Base-by-base conservation (phyloP, 2,113 vertebrate species). In the Pseudorasbora parva region DNA sequence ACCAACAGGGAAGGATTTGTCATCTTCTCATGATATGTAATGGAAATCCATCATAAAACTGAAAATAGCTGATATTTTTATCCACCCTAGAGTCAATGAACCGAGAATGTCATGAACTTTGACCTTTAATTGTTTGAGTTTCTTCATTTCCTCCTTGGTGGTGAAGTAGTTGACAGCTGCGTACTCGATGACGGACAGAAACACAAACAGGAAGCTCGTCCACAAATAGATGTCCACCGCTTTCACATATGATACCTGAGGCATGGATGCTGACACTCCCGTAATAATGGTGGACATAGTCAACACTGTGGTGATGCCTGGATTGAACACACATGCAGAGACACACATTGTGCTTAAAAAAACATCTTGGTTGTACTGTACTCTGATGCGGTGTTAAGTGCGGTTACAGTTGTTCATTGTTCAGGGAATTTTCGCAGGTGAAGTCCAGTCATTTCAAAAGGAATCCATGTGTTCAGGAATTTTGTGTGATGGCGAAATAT, bases 211-310 rank as follows among this genome's bases (percentile, higher is more conserved):
- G 91, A 97, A 98, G 92, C 97, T 97, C 93, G 94, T 94, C 96
- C 97, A 97, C 92, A 98, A 92, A 91, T 97, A 96, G 79, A 97
- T 91, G 54, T 97, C 96, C 92, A 97, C 95, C 0, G 96, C 97
- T 88, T 97, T 98, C 88, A 98, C 93, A 3, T 98, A 97, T n/a
- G 97, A 97, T 87, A 97, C 96, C 93, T 97, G 96, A 86, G 95
- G 96, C 96, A 96, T 97, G 86, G 97, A 97, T 89, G 95, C 94
- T 64, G 94, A 97, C 90, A 96, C 93, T 17, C 96, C 96, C 0
- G 96, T 97, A 91, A 97, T 95, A 91, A 98, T 95, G 43, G 95
- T 97, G 78, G 96, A 96, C 97, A 98, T 97, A 60, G 96, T 98
- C 87, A 98, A 93, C 85, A 97, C 95, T 0, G 95, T 97, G 79